These are phyloP conservation scores for Druon quercuslanigerum DNA, from an alignment of 1,140 invertebrate species.

Conservation along the genomic window DNA sequence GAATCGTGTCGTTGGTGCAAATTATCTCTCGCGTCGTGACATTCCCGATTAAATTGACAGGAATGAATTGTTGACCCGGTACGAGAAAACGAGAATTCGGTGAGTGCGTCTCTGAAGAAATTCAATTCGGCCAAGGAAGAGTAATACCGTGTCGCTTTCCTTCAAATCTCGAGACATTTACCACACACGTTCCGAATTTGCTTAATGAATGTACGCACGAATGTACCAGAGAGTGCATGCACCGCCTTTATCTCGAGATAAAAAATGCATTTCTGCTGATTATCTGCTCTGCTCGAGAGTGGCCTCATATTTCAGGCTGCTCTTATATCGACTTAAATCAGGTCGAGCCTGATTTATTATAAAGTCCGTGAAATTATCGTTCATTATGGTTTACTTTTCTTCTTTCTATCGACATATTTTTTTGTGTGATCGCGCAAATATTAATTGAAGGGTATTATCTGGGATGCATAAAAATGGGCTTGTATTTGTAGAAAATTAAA, in stretches of 20 bases:
- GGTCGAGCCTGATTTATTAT: neutral
- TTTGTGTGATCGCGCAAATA: neutral
- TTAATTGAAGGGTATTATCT: neutral
- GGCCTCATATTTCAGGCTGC: constrained; percentile 52
- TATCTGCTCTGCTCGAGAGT: constrained; percentile 47
- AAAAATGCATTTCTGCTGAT: constrained; percentile 43
- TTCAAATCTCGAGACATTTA: constrained; percentile 25
- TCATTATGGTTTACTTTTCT: neutral
- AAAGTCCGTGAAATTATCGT: neutral
- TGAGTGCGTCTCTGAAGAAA: constrained; percentile 7
- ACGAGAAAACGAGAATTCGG: constrained; percentile 57
- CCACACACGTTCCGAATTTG: constrained; percentile 10
- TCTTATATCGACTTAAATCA: constrained; percentile 28
- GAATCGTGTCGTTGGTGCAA: constrained; percentile 39
- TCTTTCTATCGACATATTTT: neutral
- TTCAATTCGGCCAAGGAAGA: too few species aligned
- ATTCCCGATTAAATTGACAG: constrained; percentile 43
- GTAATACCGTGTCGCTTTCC: neutral
- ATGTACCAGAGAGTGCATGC: constrained; percentile 33
- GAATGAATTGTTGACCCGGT: constrained; percentile 57
- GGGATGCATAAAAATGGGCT: too few species aligned
- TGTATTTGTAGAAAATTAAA: neutral
- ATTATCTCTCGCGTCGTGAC: constrained; percentile 37
- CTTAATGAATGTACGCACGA: constrained; percentile 31
- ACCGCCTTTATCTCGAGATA: constrained; percentile 4